phyloP scores from a whole-genome alignment of 2,888 invertebrate species.

The Byasa hedistus region DNA sequence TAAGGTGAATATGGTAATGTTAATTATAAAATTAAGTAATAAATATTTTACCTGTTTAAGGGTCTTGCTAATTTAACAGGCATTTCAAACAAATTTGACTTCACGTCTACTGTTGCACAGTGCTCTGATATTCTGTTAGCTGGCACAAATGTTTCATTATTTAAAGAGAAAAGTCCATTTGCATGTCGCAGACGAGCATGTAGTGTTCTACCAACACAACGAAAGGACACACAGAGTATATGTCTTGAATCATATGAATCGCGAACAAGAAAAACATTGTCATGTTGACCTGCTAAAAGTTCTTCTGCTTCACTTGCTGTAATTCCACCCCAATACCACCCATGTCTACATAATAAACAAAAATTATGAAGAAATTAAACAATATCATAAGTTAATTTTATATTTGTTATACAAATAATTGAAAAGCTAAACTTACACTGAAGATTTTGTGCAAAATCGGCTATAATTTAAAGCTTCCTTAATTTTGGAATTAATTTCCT shows the following conservation, averaged over 20 bases:
- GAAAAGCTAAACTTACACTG: no score
- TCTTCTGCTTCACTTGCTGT: slow-evolving; percentile 86
- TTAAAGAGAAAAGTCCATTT: slow-evolving; percentile 83
- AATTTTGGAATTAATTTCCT: no score
- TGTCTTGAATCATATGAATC: slow-evolving; percentile 86
- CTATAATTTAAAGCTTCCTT: no score
- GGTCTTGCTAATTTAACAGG: slow-evolving; percentile 74
- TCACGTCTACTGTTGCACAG: slow-evolving; percentile 73
- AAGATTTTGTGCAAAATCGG: no score
- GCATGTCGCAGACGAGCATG: slow-evolving; percentile 87
- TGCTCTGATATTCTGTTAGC: slow-evolving; percentile 74
- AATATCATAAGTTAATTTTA: not conserved
- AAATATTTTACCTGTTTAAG: slow-evolving; percentile 62
- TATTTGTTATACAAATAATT: not conserved
- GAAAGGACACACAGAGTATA: slow-evolving; percentile 85
- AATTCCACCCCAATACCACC: slow-evolving; percentile 90
- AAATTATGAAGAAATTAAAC: slow-evolving; percentile 4
- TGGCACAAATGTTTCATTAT: slow-evolving; percentile 79
- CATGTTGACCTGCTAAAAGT: slow-evolving; percentile 83
- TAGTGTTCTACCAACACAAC: slow-evolving; percentile 83
- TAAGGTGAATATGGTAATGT: no score
- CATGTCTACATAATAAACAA: slow-evolving; percentile 62
- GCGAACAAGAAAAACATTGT: slow-evolving; percentile 87
- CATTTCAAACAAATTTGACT: slow-evolving; percentile 72
- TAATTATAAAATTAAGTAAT: no score